Evolutionary conservation across 2,888 invertebrate genomes (phyloP).

Genomic region (Nudaria mundana): DNA sequence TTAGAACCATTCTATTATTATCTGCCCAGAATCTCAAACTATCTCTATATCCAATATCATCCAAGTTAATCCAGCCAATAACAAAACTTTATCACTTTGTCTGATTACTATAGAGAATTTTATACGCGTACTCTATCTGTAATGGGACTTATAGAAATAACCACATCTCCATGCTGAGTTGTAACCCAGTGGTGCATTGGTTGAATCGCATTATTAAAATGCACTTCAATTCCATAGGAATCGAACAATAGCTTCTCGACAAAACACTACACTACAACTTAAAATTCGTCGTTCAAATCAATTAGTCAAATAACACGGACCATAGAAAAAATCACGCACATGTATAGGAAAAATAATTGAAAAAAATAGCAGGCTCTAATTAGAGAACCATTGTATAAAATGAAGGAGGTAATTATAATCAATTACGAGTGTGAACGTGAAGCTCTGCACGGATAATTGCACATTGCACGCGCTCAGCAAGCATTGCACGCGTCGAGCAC

Average conservation of each 20-base stretch:
- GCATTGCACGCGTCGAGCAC: conserved; percentile 36
- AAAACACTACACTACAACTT: conserved; percentile 2
- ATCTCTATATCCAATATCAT: no score
- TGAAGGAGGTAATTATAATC: conserved; percentile 56
- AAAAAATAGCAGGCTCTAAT: conserved; percentile 33
- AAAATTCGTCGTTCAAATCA: conserved; percentile 8
- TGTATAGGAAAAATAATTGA: conserved; percentile 20
- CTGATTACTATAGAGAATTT: no score
- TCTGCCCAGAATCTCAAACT: no score
- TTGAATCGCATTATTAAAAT: no score
- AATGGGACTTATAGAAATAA: no score
- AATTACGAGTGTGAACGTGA: conserved; percentile 52
- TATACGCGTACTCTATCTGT: no score
- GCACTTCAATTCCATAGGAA: no score
- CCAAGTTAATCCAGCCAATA: no score
- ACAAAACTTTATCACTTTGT: no score
- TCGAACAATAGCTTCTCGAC: conserved; percentile 6
- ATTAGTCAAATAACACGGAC: conserved; percentile 23
- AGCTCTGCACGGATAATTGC: conserved; percentile 42
- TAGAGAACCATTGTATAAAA: conserved; percentile 36
- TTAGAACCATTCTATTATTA: no score
- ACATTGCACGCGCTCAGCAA: conserved; percentile 49
- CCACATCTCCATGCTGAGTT: no score
- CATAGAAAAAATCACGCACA: conserved; percentile 18
- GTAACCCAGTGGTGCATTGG: no score